Percentiles rank a stretch among this genome's conserved stretches.
Conservation (phyloP, 2,888 invertebrate species). For the Gibbula magus region DNA sequence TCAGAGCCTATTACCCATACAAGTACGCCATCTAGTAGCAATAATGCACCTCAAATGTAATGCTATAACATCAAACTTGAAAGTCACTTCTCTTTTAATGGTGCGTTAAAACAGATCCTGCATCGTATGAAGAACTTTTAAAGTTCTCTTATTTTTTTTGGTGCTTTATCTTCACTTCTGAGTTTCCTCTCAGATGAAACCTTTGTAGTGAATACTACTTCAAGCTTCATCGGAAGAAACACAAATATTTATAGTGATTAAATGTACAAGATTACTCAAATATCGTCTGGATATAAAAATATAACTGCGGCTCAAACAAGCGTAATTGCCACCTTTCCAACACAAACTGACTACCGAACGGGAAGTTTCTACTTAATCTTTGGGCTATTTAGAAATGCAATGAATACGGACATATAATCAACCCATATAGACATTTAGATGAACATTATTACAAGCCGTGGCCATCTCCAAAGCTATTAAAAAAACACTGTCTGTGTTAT, state of each 20-base stretch:
- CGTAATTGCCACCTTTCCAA: neutral
- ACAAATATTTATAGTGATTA: slow-evolving; percentile 10
- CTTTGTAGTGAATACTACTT: slow-evolving; percentile 1
- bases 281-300: neutral
- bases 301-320: neutral
- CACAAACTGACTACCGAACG: neutral
- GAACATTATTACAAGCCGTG: neutral
- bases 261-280: neutral
- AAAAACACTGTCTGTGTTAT: neutral
- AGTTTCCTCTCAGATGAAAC: neutral
- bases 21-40: too few relatives aligned
- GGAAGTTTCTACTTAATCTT: neutral
- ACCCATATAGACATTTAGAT: neutral
- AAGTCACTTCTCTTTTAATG: too few relatives aligned
- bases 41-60: too few relatives aligned
- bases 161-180: too few relatives aligned
- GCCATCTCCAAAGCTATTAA: neutral
- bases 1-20: too few relatives aligned
- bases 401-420: neutral
- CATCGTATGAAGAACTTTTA: too few relatives aligned
- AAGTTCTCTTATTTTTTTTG: too few relatives aligned
- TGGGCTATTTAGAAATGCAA: neutral
- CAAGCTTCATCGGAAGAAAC: neutral
- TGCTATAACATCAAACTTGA: too few relatives aligned
- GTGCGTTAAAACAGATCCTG: too few relatives aligned